Base-by-base conservation (phyloP, 2,888 invertebrate genomes). In the Sceliomorpha sp. region DNA sequence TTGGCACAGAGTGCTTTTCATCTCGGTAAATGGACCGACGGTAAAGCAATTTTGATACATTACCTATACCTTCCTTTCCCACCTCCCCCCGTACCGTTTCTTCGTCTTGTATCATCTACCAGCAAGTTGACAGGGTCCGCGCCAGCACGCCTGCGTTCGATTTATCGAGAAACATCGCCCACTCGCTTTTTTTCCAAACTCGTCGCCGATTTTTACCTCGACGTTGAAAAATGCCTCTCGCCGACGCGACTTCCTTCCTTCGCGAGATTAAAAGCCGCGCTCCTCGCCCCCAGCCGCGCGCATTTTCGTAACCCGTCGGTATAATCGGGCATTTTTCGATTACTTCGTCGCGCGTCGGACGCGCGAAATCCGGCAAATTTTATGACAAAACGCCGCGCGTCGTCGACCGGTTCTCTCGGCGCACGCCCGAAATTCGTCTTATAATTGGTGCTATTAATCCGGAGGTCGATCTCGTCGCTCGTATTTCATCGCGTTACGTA, bases 11-110 rank as follows among this genome's bases (percentile, higher is more conserved):
- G 85, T 85, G 85, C 85, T 85, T 85, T 85, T 85, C 85, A 84
- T 84, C 83, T 84, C 77, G 78, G 84, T 85, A 85, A 85, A 85
- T 85, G 85, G 85, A 83, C 84, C 83, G 83, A 78, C 80, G 80
- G 83, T 84, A 84, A 84, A 85, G 85, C 85, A 85, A 85, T 85
- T 85, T 85, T 80, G 82, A 82, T 85, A 82, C 85, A 85, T 85
- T 84, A 84, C 82, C 83, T 82, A 83, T 85, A 85, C 81, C 78
- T 75, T 53, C 69, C 70, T 50, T 68, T 60, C 64, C 62, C 45
- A 50, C 47, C 36, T 60, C 64, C 62, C 45, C 53, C 47, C 36
- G 40, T 71, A 37, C 66, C 64, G 32, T 69, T 63, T 59, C 70
- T 59, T 48, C 69, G 45, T 60, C 67, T 64, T 53, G 59, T 70